Conservation (phyloP, 2,113 vertebrate species). For the Cyanoderma ruficeps region DNA sequence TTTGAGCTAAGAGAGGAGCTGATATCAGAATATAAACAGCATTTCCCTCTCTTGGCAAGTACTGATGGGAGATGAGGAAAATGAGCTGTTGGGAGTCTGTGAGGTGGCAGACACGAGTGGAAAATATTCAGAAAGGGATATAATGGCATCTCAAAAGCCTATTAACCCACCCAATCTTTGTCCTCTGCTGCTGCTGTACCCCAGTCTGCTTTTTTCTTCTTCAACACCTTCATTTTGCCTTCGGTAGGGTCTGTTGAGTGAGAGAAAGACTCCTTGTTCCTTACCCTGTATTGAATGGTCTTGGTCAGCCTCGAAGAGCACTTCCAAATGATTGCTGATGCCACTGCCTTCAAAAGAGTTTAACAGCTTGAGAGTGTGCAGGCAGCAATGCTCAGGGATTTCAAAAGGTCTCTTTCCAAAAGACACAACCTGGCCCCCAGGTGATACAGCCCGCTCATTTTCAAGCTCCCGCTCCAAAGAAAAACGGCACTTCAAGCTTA, state of each 20-base stretch:
- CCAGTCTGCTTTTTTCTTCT: not conserved
- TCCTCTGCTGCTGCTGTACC: not conserved
- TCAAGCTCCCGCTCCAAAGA: not conserved
- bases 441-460: not conserved
- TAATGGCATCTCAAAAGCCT: not conserved
- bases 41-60: not conserved
- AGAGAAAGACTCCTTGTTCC: not conserved
- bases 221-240: not conserved
- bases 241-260: not conserved
- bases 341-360: not conserved
- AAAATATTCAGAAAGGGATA: not conserved
- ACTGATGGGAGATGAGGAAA: not conserved
- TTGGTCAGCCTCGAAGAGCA: not conserved
- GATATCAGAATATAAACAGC: not conserved
- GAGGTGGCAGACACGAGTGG: not conserved
- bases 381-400: not conserved
- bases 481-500: not conserved
- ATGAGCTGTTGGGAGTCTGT: not conserved
- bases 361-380: not conserved
- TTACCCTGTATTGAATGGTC: not conserved
- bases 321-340: not conserved
- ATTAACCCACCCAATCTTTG: not conserved
- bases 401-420: not conserved
- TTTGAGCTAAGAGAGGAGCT: not conserved
- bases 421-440: not conserved